These are phyloP conservation scores for Gasterosteus nipponicus DNA, from an alignment of 2,113 vertebrate species.

Conservation along the genomic window DNA sequence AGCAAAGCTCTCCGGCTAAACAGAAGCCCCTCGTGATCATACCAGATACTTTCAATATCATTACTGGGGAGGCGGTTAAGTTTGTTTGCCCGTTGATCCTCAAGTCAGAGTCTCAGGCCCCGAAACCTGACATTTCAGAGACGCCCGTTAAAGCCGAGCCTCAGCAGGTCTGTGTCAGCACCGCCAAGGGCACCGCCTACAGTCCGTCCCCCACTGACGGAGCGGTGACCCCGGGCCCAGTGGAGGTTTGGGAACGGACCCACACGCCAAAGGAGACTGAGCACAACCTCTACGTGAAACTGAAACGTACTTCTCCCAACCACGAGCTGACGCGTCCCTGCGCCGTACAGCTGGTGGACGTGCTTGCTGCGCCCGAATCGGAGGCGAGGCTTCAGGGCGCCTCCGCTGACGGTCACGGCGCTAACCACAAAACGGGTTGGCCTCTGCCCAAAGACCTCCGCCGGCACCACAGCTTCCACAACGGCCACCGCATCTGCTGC, in stretches of 20 bases:
- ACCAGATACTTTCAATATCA: not conserved
- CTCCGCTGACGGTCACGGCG: not conserved
- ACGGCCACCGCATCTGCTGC: slow-evolving; percentile 80
- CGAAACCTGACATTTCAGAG: slow-evolving; percentile 13
- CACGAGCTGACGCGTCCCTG: slow-evolving; percentile 67
- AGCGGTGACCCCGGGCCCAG: slow-evolving; percentile 39
- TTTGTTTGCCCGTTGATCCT: slow-evolving; percentile 63
- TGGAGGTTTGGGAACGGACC: slow-evolving; percentile 43
- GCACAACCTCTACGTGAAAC: slow-evolving; percentile 63
- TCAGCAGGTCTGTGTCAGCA: slow-evolving; percentile 55
- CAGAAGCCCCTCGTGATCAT: slow-evolving; percentile 46
- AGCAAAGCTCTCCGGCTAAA: not conserved
- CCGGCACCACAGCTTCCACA: slow-evolving; percentile 76
- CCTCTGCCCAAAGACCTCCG: slow-evolving; percentile 75
- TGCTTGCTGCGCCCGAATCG: slow-evolving; percentile 35
- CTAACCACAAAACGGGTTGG: not conserved
- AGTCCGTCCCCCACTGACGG: slow-evolving; percentile 53
- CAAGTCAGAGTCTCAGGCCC: slow-evolving; percentile 19
- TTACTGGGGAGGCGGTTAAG: slow-evolving; percentile 29
- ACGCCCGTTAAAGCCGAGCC: slow-evolving; percentile 43
- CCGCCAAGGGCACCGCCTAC: slow-evolving; percentile 56
- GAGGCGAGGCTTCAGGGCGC: not conserved
- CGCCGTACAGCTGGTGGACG: slow-evolving; percentile 73
- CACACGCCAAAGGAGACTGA: slow-evolving; percentile 13
- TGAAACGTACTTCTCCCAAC: slow-evolving; percentile 56